Conservation (phyloP, 1,140 invertebrate genomes). For the Mesaphorura yosii region DNA sequence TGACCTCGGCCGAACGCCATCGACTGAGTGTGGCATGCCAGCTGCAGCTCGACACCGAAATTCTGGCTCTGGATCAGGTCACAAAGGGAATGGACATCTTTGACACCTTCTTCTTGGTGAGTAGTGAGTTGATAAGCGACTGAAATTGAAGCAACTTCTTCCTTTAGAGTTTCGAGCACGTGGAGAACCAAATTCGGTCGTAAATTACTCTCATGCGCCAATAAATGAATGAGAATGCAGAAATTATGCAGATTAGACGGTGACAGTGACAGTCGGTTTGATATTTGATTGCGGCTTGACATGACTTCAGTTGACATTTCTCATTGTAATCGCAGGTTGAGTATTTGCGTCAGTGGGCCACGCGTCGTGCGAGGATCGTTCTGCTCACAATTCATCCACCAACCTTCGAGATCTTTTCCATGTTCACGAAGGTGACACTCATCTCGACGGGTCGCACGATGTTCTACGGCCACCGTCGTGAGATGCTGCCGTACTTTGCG, state of each 20-base stretch:
- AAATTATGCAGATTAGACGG: neutral
- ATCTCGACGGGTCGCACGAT: constrained; percentile 79
- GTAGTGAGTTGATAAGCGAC: too few species aligned
- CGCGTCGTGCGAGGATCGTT: constrained; percentile 52
- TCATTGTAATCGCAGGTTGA: too few species aligned
- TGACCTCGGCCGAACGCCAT: constrained; percentile 74
- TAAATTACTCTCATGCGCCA: too few species aligned
- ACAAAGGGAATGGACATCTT: constrained; percentile 90
- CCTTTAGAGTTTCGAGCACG: too few species aligned
- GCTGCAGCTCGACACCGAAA: constrained; percentile 66
- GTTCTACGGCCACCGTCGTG: constrained; percentile 73
- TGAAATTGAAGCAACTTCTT: too few species aligned
- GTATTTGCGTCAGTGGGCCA: too few species aligned
- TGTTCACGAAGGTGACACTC: constrained; percentile 74
- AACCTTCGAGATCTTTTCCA: constrained; percentile 89
- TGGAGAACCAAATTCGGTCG: too few species aligned
- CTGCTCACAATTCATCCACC: constrained; percentile 86
- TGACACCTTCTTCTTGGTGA: constrained; percentile 75
- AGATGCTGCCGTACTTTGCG: constrained; percentile 86
- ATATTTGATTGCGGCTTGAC: neutral
- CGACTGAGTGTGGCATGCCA: constrained; percentile 77
- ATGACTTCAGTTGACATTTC: too few species aligned
- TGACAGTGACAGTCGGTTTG: neutral
- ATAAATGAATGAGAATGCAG: too few species aligned
- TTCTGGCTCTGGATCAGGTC: constrained; percentile 75